Evolutionary conservation across 2,888 invertebrate species (phyloP).

Genomic region (Mactromeris polynyma): DNA sequence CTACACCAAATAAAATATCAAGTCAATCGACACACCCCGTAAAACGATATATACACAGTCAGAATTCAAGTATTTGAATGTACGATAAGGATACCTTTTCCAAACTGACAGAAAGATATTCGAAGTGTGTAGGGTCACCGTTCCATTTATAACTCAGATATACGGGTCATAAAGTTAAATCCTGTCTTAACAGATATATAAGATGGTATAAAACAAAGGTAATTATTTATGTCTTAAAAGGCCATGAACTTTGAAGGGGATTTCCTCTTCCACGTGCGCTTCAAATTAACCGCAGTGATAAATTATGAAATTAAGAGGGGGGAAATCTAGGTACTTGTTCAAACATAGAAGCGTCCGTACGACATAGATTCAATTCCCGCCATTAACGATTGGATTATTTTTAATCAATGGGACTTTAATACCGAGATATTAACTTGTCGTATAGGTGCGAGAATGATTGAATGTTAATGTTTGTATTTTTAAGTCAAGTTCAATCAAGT

Average conservation of each 20-base stretch:
- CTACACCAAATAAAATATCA: background rate
- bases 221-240: background rate
- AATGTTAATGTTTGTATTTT: background rate
- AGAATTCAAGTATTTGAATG: slow-evolving; percentile 23
- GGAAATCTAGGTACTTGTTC: background rate
- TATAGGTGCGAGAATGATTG: background rate
- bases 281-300: background rate
- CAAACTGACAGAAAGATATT: background rate
- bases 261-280: background rate
- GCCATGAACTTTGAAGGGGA: slow-evolving; percentile 18
- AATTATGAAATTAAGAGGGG: background rate
- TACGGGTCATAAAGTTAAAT: background rate
- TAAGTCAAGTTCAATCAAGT: background rate
- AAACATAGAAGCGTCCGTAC: background rate
- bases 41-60: slow-evolving; percentile 34
- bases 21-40: slow-evolving; percentile 28
- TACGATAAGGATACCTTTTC: background rate
- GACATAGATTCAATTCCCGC: background rate
- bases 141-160: slow-evolving; percentile 6
- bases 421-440: background rate
- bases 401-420: background rate
- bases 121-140: background rate
- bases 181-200: background rate
- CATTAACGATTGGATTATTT: background rate
- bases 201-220: background rate